phyloP scores from a whole-genome alignment of 2,888 invertebrate species.

The Pyralis farinalis region DNA sequence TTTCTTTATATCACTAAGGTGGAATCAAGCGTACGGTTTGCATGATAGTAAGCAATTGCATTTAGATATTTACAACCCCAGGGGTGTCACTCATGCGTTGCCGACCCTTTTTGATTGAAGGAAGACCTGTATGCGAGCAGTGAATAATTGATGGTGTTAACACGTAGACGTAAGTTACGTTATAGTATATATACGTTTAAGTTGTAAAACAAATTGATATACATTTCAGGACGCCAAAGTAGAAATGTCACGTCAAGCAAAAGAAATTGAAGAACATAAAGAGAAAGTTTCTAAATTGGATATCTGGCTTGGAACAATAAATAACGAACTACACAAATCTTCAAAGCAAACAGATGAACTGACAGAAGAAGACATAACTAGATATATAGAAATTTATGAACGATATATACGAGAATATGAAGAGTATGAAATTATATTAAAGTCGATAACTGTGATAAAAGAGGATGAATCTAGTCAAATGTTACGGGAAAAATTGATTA shows the following conservation, averaged over 20 bases:
- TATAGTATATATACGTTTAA: too few species aligned
- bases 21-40: too few species aligned
- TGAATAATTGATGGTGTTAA: too few species aligned
- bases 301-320: slow-evolving; percentile 71
- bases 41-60: too few species aligned
- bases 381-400: slow-evolving; percentile 71
- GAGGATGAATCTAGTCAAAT: slow-evolving; percentile 73
- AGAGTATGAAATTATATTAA: slow-evolving; percentile 66
- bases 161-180: too few species aligned
- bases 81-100: too few species aligned
- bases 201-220: slow-evolving; percentile 7
- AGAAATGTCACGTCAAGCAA: slow-evolving; percentile 57
- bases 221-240: slow-evolving; percentile 65
- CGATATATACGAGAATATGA: slow-evolving; percentile 68
- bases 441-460: slow-evolving; percentile 66
- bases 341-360: slow-evolving; percentile 52
- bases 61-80: too few species aligned
- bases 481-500: slow-evolving; percentile 79
- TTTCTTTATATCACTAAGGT: too few species aligned
- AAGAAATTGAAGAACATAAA: slow-evolving; percentile 63
- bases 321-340: slow-evolving; percentile 70
- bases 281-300: slow-evolving; percentile 67
- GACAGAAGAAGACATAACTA: slow-evolving; percentile 62
- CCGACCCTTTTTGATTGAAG: too few species aligned
- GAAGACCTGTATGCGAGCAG: too few species aligned